These are phyloP conservation scores for Limulus polyphemus DNA, from an alignment of 2,888 invertebrate species.

Conservation along the genomic window DNA sequence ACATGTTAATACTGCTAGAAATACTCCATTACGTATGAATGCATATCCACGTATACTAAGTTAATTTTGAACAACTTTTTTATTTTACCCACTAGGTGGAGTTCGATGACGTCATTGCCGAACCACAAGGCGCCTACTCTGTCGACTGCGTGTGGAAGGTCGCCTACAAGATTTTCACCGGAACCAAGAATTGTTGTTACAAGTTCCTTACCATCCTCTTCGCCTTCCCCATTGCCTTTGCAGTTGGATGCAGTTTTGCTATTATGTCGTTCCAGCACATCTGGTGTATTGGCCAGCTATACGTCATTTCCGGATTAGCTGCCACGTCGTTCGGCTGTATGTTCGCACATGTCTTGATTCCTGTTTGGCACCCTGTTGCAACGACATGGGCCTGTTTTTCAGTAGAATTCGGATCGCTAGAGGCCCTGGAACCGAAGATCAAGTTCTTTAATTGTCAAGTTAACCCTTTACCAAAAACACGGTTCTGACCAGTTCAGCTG, in stretches of 20 bases:
- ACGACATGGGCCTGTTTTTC: conserved; percentile 49
- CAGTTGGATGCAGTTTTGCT: conserved; percentile 54
- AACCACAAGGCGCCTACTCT: conserved; percentile 54
- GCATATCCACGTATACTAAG: too few species aligned
- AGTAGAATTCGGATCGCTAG: conserved; percentile 20
- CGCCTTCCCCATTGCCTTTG: conserved; percentile 54
- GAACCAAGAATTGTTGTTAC: conserved; percentile 55
- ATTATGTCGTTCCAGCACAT: conserved; percentile 60
- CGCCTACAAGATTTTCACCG: conserved; percentile 50
- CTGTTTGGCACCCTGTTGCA: conserved; percentile 48
- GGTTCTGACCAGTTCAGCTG: too few species aligned
- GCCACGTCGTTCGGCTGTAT: conserved; percentile 48
- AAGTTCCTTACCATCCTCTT: conserved; percentile 51
- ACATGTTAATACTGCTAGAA: too few species aligned
- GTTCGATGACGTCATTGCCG: conserved; percentile 58
- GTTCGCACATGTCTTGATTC: conserved; percentile 47
- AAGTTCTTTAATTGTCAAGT: too few species aligned
- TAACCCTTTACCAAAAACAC: too few species aligned
- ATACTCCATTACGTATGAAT: too few species aligned
- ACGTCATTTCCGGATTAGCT: conserved; percentile 53
- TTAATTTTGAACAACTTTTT: too few species aligned
- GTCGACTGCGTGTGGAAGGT: conserved; percentile 59
- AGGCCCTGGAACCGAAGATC: too few species aligned
- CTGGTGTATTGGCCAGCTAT: conserved; percentile 59
- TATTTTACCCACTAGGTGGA: conserved; percentile 43